phyloP scores from a whole-genome alignment of 2,888 invertebrate species.

The Crematogaster levior region DNA sequence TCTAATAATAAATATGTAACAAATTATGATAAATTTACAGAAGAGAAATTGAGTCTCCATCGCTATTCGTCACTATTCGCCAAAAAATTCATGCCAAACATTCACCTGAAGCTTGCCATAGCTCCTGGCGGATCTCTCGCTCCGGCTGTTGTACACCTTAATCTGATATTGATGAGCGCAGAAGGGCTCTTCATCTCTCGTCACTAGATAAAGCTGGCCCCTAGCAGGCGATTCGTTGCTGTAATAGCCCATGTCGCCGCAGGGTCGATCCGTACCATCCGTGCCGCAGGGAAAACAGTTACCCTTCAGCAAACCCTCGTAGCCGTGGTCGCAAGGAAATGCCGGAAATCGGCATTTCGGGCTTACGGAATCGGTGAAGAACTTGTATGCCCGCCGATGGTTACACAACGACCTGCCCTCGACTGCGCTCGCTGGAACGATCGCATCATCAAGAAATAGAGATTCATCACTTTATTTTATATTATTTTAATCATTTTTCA shows the following conservation, averaged over 20 bases:
- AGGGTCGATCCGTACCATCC: slow-evolving; percentile 87
- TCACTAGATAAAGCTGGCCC: slow-evolving; percentile 95
- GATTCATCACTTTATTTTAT: not conserved
- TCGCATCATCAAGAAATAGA: slow-evolving; percentile 9
- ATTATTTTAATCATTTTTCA: too few relatives aligned
- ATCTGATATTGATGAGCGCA: slow-evolving; percentile 95
- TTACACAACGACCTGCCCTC: slow-evolving; percentile 97
- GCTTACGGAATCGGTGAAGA: slow-evolving; percentile 97
- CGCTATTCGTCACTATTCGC: not conserved
- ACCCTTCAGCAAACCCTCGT: slow-evolving; percentile 93
- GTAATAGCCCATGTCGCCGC: slow-evolving; percentile 98
- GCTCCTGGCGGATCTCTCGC: slow-evolving; percentile 89
- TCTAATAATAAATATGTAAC: not conserved
- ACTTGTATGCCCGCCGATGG: slow-evolving; percentile 96
- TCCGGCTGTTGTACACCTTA: slow-evolving; percentile 91
- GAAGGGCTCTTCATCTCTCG: slow-evolving; percentile 96
- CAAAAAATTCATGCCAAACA: not conserved
- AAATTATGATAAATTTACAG: not conserved
- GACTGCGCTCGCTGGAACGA: slow-evolving; percentile 89
- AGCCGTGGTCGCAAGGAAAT: slow-evolving; percentile 92
- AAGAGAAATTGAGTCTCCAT: not conserved
- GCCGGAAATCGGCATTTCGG: slow-evolving; percentile 97
- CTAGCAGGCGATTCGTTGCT: slow-evolving; percentile 94
- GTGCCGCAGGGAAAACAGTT: slow-evolving; percentile 91
- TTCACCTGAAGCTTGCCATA: slow-evolving; percentile 90